Conservation (phyloP, 2,113 vertebrate genomes). For the Oncorhynchus masou region DNA sequence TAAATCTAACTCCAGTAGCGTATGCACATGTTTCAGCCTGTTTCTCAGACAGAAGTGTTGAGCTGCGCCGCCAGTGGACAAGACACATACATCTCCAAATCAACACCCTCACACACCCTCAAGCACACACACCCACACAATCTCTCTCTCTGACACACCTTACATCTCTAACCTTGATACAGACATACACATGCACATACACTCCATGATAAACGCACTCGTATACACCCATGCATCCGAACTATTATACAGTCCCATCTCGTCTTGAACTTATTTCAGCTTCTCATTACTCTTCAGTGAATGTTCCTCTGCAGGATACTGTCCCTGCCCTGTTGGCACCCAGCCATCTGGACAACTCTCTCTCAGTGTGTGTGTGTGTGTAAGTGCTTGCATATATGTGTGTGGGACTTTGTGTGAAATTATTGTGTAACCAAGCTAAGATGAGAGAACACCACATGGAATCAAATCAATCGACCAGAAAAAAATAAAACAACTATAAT, state of each 20-base stretch:
- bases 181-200: not conserved
- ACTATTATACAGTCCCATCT: not conserved
- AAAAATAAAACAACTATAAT: not conserved
- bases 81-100: not conserved
- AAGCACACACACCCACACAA: not conserved
- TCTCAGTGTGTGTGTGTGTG: not conserved
- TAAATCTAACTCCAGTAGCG: slow-evolving; percentile 37
- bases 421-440: not conserved
- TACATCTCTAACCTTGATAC: not conserved
- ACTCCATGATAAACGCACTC: not conserved
- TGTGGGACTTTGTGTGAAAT: not conserved
- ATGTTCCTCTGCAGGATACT: slow-evolving; percentile 23
- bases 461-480: not conserved
- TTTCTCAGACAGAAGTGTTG: slow-evolving; percentile 45
- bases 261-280: slow-evolving; percentile 45
- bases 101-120: slow-evolving; percentile 4
- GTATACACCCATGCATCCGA: not conserved
- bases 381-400: not conserved
- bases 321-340: slow-evolving; percentile 1
- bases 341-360: not conserved
- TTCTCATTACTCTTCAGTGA: not conserved
- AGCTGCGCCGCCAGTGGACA: slow-evolving; percentile 35
- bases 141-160: slow-evolving; percentile 19
- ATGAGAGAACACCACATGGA: not conserved
- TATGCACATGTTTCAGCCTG: slow-evolving; percentile 68